phyloP scores from a whole-genome alignment of 2,797 vertebrate genomes.

The Cuculus canorus region DNA sequence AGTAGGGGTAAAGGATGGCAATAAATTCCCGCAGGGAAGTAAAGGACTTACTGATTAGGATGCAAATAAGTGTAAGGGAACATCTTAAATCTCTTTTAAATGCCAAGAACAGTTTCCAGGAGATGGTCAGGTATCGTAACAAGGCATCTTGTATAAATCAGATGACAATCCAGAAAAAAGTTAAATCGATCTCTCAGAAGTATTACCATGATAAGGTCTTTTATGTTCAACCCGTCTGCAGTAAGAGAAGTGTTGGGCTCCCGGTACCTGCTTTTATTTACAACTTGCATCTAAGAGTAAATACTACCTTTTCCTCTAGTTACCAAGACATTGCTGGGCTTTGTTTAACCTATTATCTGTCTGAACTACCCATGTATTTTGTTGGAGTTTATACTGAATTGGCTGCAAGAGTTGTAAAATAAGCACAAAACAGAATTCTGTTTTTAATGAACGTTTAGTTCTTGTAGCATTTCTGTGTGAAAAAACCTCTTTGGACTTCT shows the following conservation, averaged over 20 bases:
- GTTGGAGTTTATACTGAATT: background rate
- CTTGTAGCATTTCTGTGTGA: background rate
- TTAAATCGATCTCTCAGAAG: background rate
- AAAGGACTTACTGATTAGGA: background rate
- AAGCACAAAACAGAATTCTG: background rate
- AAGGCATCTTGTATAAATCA: background rate
- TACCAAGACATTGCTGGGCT: background rate
- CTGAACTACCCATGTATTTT: background rate
- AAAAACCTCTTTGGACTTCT: background rate
- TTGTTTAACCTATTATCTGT: background rate
- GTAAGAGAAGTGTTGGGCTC: background rate
- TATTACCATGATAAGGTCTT: background rate
- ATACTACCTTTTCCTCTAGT: background rate
- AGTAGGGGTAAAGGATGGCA: background rate
- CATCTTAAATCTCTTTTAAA: constrained; percentile 38
- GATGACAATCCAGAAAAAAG: background rate
- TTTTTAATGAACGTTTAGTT: background rate
- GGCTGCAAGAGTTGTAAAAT: background rate
- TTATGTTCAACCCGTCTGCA: background rate
- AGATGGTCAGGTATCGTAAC: background rate
- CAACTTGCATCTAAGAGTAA: background rate
- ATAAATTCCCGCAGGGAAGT: background rate
- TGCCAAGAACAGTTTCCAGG: background rate
- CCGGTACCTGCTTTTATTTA: background rate
- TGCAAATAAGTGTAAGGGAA: background rate